Evolutionary conservation across 2,797 vertebrate genomes (phyloP).

Genomic region (Borostomias antarcticus): DNA sequence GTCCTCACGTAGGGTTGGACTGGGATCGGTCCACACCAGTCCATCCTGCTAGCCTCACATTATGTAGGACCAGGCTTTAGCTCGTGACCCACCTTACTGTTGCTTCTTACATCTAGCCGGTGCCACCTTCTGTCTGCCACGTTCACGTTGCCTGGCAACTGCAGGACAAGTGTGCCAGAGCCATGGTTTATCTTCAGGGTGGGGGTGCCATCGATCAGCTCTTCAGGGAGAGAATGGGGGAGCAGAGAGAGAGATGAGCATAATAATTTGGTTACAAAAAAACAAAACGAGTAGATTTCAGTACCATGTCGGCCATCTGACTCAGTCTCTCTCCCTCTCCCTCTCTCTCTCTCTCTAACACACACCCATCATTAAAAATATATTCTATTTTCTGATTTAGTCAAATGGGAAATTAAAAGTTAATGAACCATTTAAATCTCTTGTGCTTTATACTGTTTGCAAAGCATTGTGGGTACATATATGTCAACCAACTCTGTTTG

Average conservation of each 20-base stretch:
- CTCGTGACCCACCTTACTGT: conserved; percentile 79
- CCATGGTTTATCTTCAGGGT: conserved; percentile 88
- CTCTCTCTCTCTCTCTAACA: no score
- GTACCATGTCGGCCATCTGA: background rate
- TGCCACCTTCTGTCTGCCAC: conserved; percentile 90
- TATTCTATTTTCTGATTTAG: conserved; percentile 74
- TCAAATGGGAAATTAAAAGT: conserved; percentile 83
- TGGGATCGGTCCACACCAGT: background rate
- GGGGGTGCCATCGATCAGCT: conserved; percentile 82
- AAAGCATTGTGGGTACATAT: conserved; percentile 48
- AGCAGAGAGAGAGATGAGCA: conserved; percentile 9
- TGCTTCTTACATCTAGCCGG: conserved; percentile 85
- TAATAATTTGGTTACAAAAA: background rate
- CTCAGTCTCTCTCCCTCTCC: no score
- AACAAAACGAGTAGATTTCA: background rate
- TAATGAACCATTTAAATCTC: conserved; percentile 75
- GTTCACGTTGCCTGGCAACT: conserved; percentile 86
- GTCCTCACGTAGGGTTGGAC: no score
- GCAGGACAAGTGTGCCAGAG: conserved; percentile 80
- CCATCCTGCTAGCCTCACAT: no score
- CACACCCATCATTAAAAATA: conserved; percentile 49
- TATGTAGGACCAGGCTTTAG: background rate
- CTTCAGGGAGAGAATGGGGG: conserved; percentile 57
- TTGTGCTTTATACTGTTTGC: conserved; percentile 53
- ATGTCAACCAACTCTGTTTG: conserved; percentile 33